A percentile compares a stretch with the other conserved stretches of the same genome.
Conservation (phyloP, 2,888 invertebrate genomes). For the Muschampia plurimacula region DNA sequence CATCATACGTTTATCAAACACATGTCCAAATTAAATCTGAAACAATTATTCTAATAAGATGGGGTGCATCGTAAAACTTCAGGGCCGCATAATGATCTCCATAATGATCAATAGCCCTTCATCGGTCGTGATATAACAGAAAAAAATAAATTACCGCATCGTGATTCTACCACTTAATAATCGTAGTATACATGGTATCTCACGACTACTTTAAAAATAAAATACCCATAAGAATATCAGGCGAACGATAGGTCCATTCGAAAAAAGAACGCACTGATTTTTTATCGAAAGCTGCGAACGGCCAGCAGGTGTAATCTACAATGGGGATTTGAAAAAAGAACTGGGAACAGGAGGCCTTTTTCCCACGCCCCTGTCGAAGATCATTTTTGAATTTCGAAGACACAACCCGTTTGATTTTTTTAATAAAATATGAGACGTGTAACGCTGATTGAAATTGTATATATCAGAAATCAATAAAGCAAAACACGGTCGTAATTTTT, state of each 20-base stretch:
- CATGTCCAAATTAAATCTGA: conserved; percentile 35
- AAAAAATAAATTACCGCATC: conserved; percentile 66
- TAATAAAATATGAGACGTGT: conserved; percentile 23
- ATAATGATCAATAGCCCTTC: conserved; percentile 80
- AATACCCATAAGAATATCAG: conserved; percentile 65
- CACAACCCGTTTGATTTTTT: conserved; percentile 44
- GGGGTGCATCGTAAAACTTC: conserved; percentile 43
- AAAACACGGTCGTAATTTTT: too few relatives aligned
- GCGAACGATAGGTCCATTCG: conserved; percentile 67
- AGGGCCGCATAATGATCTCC: conserved; percentile 62
- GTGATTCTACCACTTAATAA: conserved; percentile 80
- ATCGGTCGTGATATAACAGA: conserved; percentile 69
- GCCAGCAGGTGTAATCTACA: conserved; percentile 83
- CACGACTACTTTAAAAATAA: conserved; percentile 77
- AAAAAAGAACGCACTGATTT: conserved; percentile 79
- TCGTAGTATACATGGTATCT: conserved; percentile 78
- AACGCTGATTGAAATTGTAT: neutral
- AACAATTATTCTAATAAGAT: conserved; percentile 63
- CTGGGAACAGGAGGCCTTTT: conserved; percentile 82
- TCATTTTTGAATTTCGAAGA: conserved; percentile 69
- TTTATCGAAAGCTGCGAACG: conserved; percentile 82
- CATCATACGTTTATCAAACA: conserved; percentile 18
- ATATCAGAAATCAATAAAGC: neutral
- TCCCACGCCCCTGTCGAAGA: conserved; percentile 80
- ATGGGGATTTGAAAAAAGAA: conserved; percentile 81